Percentiles rank a stretch among this genome's conserved stretches.
phyloP scores from a whole-genome alignment of 1,140 invertebrate species.

The Zaprionus inermis region DNA sequence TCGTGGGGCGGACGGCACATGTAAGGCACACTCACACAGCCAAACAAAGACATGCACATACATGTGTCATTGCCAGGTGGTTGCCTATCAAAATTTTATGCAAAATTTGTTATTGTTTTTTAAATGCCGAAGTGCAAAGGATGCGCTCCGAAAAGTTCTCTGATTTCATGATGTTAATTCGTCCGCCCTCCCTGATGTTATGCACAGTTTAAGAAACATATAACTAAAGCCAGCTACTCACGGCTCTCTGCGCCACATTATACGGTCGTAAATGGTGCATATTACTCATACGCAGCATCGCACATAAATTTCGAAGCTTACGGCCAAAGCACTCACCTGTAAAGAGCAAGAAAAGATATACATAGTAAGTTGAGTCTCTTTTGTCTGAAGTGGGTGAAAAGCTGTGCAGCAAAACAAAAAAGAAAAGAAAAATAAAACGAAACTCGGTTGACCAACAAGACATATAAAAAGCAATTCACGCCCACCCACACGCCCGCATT shows the following conservation, averaged over 20 bases:
- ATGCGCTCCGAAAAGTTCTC: not conserved
- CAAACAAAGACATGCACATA: not conserved
- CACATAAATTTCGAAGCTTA: constrained; percentile 36
- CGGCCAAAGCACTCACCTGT: constrained; percentile 62
- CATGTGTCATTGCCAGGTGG: not conserved
- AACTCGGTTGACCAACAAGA: constrained; percentile 29
- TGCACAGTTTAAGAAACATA: constrained; percentile 40
- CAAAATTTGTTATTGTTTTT: constrained; percentile 30
- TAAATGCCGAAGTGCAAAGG: constrained; percentile 25
- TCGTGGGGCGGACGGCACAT: not conserved
- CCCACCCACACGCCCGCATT: not conserved
- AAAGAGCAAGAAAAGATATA: constrained; percentile 36
- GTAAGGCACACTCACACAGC: not conserved
- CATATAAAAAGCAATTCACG: not conserved
- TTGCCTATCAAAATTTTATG: constrained; percentile 37
- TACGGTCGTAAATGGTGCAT: constrained; percentile 30
- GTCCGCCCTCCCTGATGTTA: not conserved
- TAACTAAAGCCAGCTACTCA: constrained; percentile 29
- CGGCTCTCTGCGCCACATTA: constrained; percentile 13
- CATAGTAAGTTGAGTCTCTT: constrained; percentile 29
- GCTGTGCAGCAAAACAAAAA: constrained; percentile 1
- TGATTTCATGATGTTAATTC: constrained; percentile 23
- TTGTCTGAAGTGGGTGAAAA: constrained; percentile 32
- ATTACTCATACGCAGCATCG: constrained; percentile 68
- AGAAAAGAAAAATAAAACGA: constrained; percentile 2